Conservation (phyloP, 1,140 invertebrate species). For the Bombus haemorrhoidalis region DNA sequence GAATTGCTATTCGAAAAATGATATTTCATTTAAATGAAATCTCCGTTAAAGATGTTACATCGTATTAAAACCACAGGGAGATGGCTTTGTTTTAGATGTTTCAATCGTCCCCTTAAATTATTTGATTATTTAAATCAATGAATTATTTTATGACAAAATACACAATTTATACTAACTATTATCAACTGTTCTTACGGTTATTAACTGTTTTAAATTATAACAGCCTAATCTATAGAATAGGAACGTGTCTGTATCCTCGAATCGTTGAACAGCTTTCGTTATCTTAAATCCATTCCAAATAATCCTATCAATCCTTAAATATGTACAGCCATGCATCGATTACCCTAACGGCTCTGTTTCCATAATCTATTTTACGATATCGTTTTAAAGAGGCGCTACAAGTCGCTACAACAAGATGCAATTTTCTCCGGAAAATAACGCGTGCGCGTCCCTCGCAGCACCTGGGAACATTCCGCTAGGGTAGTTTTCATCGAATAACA, state of each 20-base stretch:
- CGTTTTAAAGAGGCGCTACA: background rate
- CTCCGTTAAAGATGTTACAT: background rate
- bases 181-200: too few relatives aligned
- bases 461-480: conserved; percentile 10
- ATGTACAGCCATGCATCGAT: background rate
- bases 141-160: background rate
- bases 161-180: background rate
- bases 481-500: background rate
- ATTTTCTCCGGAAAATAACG: background rate
- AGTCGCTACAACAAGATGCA: background rate
- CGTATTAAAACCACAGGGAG: background rate
- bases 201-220: background rate
- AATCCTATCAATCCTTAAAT: background rate
- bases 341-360: background rate
- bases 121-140: background rate
- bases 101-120: background rate
- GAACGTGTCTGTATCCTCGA: background rate
- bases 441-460: too few relatives aligned
- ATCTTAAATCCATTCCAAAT: background rate
- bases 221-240: too few relatives aligned
- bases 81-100: background rate
- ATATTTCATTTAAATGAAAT: background rate
- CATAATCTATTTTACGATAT: background rate
- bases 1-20: background rate
- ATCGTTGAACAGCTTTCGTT: background rate